Base-by-base conservation (phyloP, 2,888 invertebrate genomes). In the Megaustenia siamemsis region DNA sequence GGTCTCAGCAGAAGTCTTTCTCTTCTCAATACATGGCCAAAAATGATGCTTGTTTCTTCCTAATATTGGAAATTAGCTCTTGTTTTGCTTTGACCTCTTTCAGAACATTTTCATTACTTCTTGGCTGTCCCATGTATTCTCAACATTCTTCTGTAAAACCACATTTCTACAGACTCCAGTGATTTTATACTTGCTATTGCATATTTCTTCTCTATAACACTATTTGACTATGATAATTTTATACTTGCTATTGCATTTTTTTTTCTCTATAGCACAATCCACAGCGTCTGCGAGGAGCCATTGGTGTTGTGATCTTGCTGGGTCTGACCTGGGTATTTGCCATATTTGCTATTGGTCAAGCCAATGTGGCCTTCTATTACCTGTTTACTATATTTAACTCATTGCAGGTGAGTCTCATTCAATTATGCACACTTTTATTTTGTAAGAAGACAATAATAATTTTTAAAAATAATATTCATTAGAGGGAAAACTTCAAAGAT, bases 291-390 rank as follows among this genome's bases (percentile, higher is more conserved):
- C 88, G 91, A 5, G 92, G 92, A 10, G 92, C 92, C 1, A 76
- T 91, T 0, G 90, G 91, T 28, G 88, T 93, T 15, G 85, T 91
- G 38, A 88, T 92, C 8, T 89, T 93, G 28, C 90, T 93, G 6
- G 93, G 93, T 4, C 89, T 93, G 2, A 91, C 93, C 0, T 93
- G 93, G 93, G 69, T 90, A 4, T 93, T 93, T 85, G 93, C 91
- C 66, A 88, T 93, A 75, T 90, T 93, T 56, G 92, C 93, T 56
- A 87, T 93, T 2, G 91, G 87, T 28, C 86, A 88, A 69, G 87
- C 88, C 49, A 89, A 86, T 40, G 81, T 91, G 1, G 90, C 90
- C 24, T 92, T 93, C 88, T 89, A 91, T 77, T 93, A 93, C 84
- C 87, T 93, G 68, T 93, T 93, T 84, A 90, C 92, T 79, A 90